Evolutionary conservation across 2,797 vertebrate species (phyloP), one percentile per base, ranked within the genome.

Genomic region (Pipistrellus pipistrellus): DNA sequence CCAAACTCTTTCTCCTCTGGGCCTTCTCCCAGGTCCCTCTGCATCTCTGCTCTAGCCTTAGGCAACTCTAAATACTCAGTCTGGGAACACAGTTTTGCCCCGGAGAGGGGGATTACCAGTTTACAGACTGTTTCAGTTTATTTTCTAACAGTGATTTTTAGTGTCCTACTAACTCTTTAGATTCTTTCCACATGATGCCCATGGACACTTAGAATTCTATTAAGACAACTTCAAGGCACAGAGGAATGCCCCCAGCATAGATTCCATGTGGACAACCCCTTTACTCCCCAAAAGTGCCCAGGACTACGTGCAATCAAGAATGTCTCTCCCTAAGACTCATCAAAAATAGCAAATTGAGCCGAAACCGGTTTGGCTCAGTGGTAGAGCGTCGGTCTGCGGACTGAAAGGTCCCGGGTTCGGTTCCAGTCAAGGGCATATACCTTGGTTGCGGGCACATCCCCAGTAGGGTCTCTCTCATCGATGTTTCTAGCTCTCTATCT

Each of bases 321-420:
- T 5, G 20, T 11, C 25, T 82, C 27, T 91, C 38, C 23, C 12
- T 41, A 83, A 88, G 71, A 53, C 27, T 75, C 23, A 82, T 78
- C 44, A 53, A 94, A 92, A 94, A 94, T 23, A 91, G 46, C 20
- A 91, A 82, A 73, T 1, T 69, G 7, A 90, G 57, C 38, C 38
- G 4, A 38, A 38, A 38, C 38, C 4, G 38, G 38, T 38, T 38
- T 38, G 38, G 38, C 38, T 38, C 38, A 38, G 38, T 38, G 38
- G 38, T 38, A 38, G 38, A 38, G 38, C 4, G 4, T 38, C 38
- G 38, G 38, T 38, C 38, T 38, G 38, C 4, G 4, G 38, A 38
- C 38, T 38, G 38, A 38, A 38, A 38, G 38, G 38, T 38, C 4
- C 38, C 4, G 4, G 38, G 38, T 38, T 38, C 38, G 38, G 38